Evolutionary conservation across 2,888 invertebrate species (phyloP).

Genomic region (Xestia sexstrigata): DNA sequence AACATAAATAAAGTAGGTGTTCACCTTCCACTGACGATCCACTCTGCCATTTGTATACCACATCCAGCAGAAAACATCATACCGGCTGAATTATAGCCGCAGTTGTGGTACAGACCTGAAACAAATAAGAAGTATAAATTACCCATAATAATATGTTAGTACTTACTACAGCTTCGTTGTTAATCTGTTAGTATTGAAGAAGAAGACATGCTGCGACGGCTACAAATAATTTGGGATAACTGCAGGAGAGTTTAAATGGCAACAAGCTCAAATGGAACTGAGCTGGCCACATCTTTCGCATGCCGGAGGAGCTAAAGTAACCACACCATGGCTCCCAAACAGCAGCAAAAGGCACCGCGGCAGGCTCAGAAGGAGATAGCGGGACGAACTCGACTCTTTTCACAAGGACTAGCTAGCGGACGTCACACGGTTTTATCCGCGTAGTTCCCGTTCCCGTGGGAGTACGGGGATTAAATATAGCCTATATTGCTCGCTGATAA

Average conservation of each 20-base stretch:
- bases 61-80: constrained; percentile 98
- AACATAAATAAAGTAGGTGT: background rate
- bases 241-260: background rate
- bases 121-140: background rate
- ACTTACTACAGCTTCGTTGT: background rate
- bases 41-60: constrained; percentile 95
- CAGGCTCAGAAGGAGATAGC: no score
- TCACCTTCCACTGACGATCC: constrained; percentile 94
- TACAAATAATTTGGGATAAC: background rate
- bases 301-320: no score
- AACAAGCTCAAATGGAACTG: no score
- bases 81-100: constrained; percentile 97
- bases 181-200: background rate
- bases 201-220: background rate
- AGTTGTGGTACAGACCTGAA: constrained; percentile 95
- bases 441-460: no score
- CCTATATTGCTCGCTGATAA: no score
- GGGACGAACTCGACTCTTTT: no score
- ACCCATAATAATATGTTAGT: background rate
- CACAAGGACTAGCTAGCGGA: no score
- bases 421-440: no score
- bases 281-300: no score
- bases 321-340: no score
- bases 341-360: no score
- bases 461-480: no score